Conservation (phyloP, 2,888 invertebrate species). For the Muscina levida region DNA sequence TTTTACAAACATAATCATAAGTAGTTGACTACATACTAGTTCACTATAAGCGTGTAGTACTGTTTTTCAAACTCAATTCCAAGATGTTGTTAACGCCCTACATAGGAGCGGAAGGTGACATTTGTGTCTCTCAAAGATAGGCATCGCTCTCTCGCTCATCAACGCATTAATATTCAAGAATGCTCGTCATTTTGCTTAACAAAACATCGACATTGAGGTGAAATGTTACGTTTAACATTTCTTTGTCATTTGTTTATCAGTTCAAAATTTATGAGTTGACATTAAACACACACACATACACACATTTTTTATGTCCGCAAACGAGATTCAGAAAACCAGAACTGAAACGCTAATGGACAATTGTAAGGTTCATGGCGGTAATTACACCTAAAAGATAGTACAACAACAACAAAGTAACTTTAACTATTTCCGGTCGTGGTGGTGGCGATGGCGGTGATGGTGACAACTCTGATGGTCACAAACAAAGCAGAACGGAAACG, state of each 20-base stretch:
- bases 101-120: too few relatives aligned
- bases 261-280: constrained; percentile 11
- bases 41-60: too few relatives aligned
- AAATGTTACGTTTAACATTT: constrained; percentile 1
- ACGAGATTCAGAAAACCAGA: neutral
- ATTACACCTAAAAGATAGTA: constrained; percentile 5
- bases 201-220: constrained; percentile 7
- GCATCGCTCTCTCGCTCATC: too few relatives aligned
- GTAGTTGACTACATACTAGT: too few relatives aligned
- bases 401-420: neutral
- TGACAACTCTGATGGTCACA: neutral
- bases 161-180: constrained; percentile 18
- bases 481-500: constrained; percentile 3
- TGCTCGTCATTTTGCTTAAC: neutral
- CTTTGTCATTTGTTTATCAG: neutral
- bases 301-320: neutral
- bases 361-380: constrained; percentile 27
- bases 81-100: too few relatives aligned
- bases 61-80: too few relatives aligned
- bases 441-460: neutral
- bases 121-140: too few relatives aligned
- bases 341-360: constrained; percentile 31
- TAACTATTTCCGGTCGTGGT: constrained; percentile 30
- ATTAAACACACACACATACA: too few relatives aligned
- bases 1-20: too few relatives aligned